Base-by-base conservation (phyloP, 2,113 vertebrate genomes). In the Lepus americanus region DNA sequence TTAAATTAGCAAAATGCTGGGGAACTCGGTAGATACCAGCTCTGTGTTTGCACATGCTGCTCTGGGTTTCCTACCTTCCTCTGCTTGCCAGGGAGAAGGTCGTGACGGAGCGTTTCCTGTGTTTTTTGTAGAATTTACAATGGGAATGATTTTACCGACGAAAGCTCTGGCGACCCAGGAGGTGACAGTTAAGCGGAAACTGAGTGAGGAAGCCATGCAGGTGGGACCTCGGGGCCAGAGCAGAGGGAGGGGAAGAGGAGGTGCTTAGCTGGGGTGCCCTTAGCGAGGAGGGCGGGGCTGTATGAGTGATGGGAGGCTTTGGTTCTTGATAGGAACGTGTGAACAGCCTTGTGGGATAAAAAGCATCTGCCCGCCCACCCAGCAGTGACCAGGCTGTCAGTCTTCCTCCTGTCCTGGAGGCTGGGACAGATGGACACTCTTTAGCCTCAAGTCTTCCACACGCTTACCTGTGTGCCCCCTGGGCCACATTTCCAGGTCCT, bases 101-200 rank as follows among this genome's bases (percentile, higher is more conserved):
- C 39, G 33, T 85, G 92, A 87, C 89, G 94, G 92, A 59, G 14
- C 5, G 70, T 53, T 81, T 85, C 25, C 22, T 12, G 22, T 19
- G 0, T 95, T 96, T 61, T 51, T 96, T 96, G 0, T 95, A 98
- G 98, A 98, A 92, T 98, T 98, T 96, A 98, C 98, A 59, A 53
- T 77, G 67, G 98, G 97, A 91, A 98, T 98, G 98, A 98, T 98
- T 76, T 97, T 98, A 95, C 98, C 98, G 91, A 98, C 97, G 3
- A 98, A 98, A 98, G 79, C 95, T 81, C 0, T 84, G 16, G 86
- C 20, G 72, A 88, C 90, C 23, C 97, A 98, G 96, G 97, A 97
- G 31, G 0, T 77, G 74, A 94, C 70, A 0, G 16, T 61, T 11
- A 92, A 98, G 72, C 93, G 13, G 61, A 98, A 90, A 49, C 36